phyloP scores from a whole-genome alignment of 1,140 invertebrate species.

The Vollenhovia emeryi region DNA sequence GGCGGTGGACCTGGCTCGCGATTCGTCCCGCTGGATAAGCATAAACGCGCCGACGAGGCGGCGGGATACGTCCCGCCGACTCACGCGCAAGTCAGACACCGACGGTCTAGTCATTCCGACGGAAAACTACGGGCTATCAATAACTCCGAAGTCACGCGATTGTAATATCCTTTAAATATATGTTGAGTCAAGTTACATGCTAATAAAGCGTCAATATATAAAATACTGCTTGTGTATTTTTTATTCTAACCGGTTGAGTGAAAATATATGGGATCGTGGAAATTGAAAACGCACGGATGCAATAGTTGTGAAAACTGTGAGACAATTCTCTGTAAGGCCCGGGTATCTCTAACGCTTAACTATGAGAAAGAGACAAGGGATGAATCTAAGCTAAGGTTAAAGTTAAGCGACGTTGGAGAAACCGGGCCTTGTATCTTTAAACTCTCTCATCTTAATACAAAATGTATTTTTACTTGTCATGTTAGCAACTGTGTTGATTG shows the following conservation, averaged over 20 bases:
- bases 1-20: slow-evolving; percentile 78
- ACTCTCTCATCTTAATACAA: too few relatives aligned
- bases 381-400: too few relatives aligned
- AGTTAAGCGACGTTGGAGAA: too few relatives aligned
- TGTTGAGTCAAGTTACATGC: not conserved
- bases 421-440: too few relatives aligned
- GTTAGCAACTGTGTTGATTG: too few relatives aligned
- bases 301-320: not conserved
- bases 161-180: slow-evolving; percentile 75
- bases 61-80: slow-evolving; percentile 62
- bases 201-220: slow-evolving; percentile 38
- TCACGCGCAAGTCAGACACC: slow-evolving; percentile 81
- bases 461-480: too few relatives aligned
- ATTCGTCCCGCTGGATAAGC: slow-evolving; percentile 80
- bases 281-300: not conserved
- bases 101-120: slow-evolving; percentile 84
- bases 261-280: not conserved
- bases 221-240: slow-evolving; percentile 17
- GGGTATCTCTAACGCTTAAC: too few relatives aligned
- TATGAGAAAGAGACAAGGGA: too few relatives aligned
- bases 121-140: slow-evolving; percentile 81
- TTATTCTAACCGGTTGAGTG: not conserved
- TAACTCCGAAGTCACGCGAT: slow-evolving; percentile 84
- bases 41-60: slow-evolving; percentile 73
- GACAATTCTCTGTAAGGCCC: too few relatives aligned